Conservation (phyloP, 2,888 invertebrate genomes). For the Drosophila mimetica region DNA sequence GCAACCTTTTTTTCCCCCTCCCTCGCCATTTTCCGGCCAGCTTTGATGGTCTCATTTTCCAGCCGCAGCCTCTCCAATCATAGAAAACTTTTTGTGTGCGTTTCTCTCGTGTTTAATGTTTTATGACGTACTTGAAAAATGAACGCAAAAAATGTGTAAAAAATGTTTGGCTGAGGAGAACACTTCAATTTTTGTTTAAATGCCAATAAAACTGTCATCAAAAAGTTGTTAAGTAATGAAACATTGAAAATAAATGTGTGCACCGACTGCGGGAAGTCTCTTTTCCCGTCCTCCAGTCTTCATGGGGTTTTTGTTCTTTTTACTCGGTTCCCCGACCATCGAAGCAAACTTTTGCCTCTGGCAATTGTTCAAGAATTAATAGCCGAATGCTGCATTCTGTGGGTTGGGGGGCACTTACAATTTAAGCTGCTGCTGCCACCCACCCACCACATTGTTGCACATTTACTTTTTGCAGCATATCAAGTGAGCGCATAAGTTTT, state of each 20-base stretch:
- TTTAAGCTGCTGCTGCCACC: conserved; percentile 35
- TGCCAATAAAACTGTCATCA: conserved; percentile 77
- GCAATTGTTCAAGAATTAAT: conserved; percentile 52
- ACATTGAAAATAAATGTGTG: conserved; percentile 60
- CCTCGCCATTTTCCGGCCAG: conserved; percentile 10
- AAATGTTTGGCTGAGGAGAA: conserved; percentile 36
- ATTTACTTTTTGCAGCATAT: conserved; percentile 73
- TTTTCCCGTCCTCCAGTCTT: neutral
- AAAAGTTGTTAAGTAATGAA: conserved; percentile 79
- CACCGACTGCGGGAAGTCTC: conserved; percentile 8
- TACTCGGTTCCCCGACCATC: conserved; percentile 23
- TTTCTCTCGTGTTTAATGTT: conserved; percentile 41
- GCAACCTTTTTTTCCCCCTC: conserved; percentile 9
- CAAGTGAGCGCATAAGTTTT: conserved; percentile 61
- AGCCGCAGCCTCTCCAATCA: conserved; percentile 36
- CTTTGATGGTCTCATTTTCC: conserved; percentile 43
- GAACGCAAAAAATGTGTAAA: conserved; percentile 16
- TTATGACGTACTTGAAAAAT: conserved; percentile 38
- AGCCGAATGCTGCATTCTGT: conserved; percentile 33
- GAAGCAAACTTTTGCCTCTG: conserved; percentile 61
- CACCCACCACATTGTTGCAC: conserved; percentile 66
- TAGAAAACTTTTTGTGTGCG: conserved; percentile 41
- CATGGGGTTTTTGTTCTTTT: conserved; percentile 4
- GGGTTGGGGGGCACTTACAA: conserved; percentile 32
- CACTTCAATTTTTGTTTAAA: conserved; percentile 53